Evolutionary conservation across 2,797 vertebrate species (phyloP).

Genomic region (Pelobates cultripes): DNA sequence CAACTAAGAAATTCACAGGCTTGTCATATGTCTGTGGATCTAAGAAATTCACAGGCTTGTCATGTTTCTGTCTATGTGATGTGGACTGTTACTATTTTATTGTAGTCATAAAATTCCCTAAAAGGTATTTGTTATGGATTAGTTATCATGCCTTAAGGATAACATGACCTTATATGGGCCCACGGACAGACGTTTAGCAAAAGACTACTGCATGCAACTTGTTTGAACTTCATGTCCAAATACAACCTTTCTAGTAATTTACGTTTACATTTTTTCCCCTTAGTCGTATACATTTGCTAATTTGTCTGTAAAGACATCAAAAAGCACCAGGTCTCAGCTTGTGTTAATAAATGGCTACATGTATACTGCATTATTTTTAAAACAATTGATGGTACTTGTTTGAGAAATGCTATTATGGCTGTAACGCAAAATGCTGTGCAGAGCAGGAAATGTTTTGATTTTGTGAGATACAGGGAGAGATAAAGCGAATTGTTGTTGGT

Average conservation of each 20-base stretch:
- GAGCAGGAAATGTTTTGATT: neutral
- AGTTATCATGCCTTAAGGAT: constrained; percentile 84
- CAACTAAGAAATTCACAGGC: neutral
- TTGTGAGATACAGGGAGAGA: neutral
- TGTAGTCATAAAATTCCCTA: constrained; percentile 88
- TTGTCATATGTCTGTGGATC: neutral
- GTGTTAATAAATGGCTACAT: too few species aligned
- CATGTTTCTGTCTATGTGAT: neutral
- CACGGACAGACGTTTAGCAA: constrained; percentile 55
- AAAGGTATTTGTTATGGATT: constrained; percentile 97
- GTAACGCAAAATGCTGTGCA: neutral
- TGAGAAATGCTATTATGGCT: too few species aligned
- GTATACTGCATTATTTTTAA: too few species aligned
- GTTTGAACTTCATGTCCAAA: constrained; percentile 4
- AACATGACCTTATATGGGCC: constrained; percentile 95
- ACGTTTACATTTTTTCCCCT: neutral
- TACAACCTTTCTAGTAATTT: neutral
- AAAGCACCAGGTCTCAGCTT: too few species aligned
- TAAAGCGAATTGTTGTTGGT: neutral
- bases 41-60: neutral
- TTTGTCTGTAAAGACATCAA: neutral
- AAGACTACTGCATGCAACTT: constrained; percentile 55
- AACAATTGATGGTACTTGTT: too few species aligned
- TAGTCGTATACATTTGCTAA: neutral
- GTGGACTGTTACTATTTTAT: constrained; percentile 64